A percentile compares a stretch with the other conserved stretches of the same genome.
phyloP scores from a whole-genome alignment of 2,888 invertebrate genomes.

The Caenorhabditis sp. region DNA sequence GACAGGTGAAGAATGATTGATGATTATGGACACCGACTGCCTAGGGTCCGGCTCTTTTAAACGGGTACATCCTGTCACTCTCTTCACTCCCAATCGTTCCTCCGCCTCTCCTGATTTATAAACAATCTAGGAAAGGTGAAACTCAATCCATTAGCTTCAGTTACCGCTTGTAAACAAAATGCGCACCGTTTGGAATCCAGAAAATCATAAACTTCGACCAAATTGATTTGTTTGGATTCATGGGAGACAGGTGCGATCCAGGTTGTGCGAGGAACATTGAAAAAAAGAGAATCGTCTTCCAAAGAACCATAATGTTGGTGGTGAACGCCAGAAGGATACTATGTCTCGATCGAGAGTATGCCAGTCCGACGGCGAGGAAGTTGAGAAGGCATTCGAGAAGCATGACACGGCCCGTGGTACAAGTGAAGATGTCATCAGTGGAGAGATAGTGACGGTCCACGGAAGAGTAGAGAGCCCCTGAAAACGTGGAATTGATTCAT shows the following conservation, averaged over 20 bases:
- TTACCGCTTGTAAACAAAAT: slow-evolving; percentile 22
- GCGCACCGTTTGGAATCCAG: slow-evolving; percentile 63
- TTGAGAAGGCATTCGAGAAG: slow-evolving; percentile 76
- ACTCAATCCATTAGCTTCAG: slow-evolving; percentile 1
- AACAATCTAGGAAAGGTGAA: slow-evolving; percentile 38
- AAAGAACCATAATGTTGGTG: slow-evolving; percentile 75
- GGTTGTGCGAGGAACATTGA: slow-evolving; percentile 72
- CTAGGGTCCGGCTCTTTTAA: too few species aligned
- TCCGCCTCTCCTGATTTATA: slow-evolving; percentile 2
- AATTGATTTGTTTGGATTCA: slow-evolving; percentile 51
- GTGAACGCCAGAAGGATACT: slow-evolving; percentile 74
- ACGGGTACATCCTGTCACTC: neutral
- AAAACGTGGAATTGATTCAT: slow-evolving; percentile 31
- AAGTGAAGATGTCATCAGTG: slow-evolving; percentile 72
- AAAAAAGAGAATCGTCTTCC: slow-evolving; percentile 78
- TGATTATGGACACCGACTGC: slow-evolving; percentile 12
- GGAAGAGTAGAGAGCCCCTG: slow-evolving; percentile 77
- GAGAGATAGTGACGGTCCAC: slow-evolving; percentile 77
- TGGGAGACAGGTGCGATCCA: slow-evolving; percentile 41
- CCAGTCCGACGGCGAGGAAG: slow-evolving; percentile 71
- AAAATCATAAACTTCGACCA: slow-evolving; percentile 58
- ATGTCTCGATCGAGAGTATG: slow-evolving; percentile 70
- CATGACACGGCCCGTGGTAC: slow-evolving; percentile 78
- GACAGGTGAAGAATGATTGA: neutral
- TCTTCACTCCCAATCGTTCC: neutral